phyloP scores from a whole-genome alignment of 2,113 vertebrate species.

The Sylvilagus bachmani region DNA sequence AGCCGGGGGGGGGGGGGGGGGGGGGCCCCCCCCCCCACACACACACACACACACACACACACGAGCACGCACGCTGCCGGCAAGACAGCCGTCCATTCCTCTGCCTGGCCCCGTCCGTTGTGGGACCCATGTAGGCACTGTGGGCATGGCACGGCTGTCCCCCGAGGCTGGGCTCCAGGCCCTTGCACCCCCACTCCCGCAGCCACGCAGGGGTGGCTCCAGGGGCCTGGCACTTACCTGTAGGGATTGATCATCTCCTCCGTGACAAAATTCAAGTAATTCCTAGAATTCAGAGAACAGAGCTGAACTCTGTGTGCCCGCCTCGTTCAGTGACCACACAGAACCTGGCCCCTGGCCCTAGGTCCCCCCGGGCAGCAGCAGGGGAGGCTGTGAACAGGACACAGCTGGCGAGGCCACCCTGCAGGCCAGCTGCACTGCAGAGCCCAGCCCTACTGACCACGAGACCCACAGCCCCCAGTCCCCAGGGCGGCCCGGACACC shows the following conservation, averaged over 20 bases:
- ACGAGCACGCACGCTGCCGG: background rate
- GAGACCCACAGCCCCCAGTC: too few species aligned
- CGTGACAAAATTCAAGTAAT: conserved; percentile 99
- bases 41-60: too few species aligned
- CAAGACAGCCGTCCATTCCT: background rate
- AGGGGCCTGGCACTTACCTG: conserved; percentile 88
- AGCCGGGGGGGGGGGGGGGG: too few species aligned
- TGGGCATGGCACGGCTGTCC: background rate
- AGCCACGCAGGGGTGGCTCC: accelerated
- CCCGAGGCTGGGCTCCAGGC: background rate
- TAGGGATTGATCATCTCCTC: conserved; percentile 99
- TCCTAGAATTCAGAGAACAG: conserved; percentile 89
- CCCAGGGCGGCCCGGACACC: too few species aligned
- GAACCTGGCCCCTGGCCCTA: too few species aligned
- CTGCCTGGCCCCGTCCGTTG: too few species aligned
- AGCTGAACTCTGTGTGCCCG: background rate
- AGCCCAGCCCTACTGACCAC: too few species aligned
- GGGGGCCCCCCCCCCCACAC: too few species aligned
- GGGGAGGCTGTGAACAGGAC: background rate
- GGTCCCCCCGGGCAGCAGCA: background rate
- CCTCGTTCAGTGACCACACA: too few species aligned
- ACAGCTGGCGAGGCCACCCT: accelerated
- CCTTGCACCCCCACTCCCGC: too few species aligned
- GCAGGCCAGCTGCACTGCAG: background rate
- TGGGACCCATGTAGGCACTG: too few species aligned